Evolutionary conservation across 2,113 vertebrate species (phyloP).

Genomic region (Sander vitreus): DNA sequence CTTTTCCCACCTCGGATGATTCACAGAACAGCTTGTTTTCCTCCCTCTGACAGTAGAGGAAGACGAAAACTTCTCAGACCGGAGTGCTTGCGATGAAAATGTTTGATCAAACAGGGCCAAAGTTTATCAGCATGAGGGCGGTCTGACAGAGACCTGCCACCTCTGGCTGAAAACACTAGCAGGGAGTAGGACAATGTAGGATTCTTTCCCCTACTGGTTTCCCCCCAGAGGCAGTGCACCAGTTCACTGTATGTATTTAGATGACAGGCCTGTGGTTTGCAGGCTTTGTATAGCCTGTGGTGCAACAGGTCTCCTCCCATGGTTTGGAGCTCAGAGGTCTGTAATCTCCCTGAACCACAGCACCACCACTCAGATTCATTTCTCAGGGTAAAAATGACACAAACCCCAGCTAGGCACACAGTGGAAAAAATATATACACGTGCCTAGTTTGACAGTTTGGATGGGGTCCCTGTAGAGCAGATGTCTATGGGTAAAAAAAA

Average conservation of each 20-base stretch:
- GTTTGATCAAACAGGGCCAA: slow-evolving; percentile 6
- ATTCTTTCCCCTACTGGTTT: slow-evolving; percentile 10
- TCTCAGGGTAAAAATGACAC: slow-evolving; percentile 60
- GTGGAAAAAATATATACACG: slow-evolving; percentile 15
- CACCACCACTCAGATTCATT: slow-evolving; percentile 74
- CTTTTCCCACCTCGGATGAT: neutral
- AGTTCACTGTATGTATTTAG: slow-evolving; percentile 44
- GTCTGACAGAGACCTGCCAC: slow-evolving; percentile 4
- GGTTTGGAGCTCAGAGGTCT: slow-evolving; percentile 62
- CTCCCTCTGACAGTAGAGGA: neutral
- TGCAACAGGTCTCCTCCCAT: slow-evolving; percentile 71
- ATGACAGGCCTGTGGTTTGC: slow-evolving; percentile 71
- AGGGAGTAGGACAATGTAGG: neutral
- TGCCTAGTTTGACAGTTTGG: slow-evolving; percentile 44
- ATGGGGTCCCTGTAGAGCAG: slow-evolving; percentile 11
- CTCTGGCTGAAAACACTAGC: neutral
- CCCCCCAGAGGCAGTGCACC: slow-evolving; percentile 17
- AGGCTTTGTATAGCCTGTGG: slow-evolving; percentile 73
- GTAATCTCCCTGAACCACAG: slow-evolving; percentile 73
- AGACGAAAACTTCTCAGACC: neutral
- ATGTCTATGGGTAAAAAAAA: neutral
- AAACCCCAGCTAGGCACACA: slow-evolving; percentile 55
- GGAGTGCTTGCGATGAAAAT: neutral
- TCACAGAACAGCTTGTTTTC: neutral
- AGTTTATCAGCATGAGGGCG: neutral